Base-by-base conservation (phyloP, 53 echinoderm and acorn worm species). In the Stichopus horrens region DNA sequence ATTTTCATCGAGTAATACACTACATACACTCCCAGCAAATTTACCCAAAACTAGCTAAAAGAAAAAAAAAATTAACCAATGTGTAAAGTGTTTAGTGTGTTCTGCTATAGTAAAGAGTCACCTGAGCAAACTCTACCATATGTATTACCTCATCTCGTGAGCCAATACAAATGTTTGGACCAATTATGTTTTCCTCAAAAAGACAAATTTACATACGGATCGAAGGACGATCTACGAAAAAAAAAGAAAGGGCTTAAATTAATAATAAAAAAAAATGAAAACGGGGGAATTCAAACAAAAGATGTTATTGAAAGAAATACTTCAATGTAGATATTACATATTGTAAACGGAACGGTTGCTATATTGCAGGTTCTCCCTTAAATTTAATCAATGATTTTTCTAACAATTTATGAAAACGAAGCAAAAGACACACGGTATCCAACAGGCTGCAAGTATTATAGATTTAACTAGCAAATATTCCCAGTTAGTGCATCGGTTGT, bases 151-250 rank as follows among this genome's bases (percentile, higher is more conserved):
- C 57, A 13, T 52, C 81, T 79, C 8, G 53, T 56, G 57, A 81
- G 56, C 81, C 58, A 54, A 81, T 81, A 57, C 81, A 81, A 81
- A 81, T 81, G 81, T 81, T 81, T 71, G 81, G 81, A 56, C 56
- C 81, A 81, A 81, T 56, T 81, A 81, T 81, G 81, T 81, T 81
- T 81, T 57, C 57, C 81, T 57, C 58, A 18, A 22, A 81, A 71
- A 81, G 57, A 81, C 57, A 81, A 81, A 81, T 81, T 81, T 81
- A 58, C 81, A 56, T 57, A 81, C 55, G 81, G 81, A 81, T 81
- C 81, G 81, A 81, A 56, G 54, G 19, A 81, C 56, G 18, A 71
- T 71, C 71, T 71, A 71, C 19, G 71, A 18, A 71, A 37, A 37
- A 37, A 37, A 75, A 52, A 9, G 75, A 75, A 75, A 20, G 75